Conservation (phyloP, 2,888 invertebrate species). For the Drosophila macrospina region DNA sequence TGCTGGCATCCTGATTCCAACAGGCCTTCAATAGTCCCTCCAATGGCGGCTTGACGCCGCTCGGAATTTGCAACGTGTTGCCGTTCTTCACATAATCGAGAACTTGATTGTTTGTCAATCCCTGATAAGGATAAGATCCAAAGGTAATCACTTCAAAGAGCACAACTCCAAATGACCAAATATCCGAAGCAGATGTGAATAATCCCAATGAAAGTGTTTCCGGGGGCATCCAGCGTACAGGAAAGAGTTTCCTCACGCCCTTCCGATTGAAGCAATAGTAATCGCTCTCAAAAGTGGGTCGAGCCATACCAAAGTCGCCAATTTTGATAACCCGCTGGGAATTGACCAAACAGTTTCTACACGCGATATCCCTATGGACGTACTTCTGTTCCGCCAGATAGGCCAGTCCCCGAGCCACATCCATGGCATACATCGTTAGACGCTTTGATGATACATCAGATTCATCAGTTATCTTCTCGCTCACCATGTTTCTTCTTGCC, state of each 20-base stretch:
- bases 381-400: conserved; percentile 94
- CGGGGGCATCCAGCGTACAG: conserved; percentile 97
- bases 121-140: conserved; percentile 96
- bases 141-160: conserved; percentile 96
- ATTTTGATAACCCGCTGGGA: conserved; percentile 90
- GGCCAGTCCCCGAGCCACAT: conserved; percentile 93
- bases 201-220: conserved; percentile 93
- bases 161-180: conserved; percentile 96
- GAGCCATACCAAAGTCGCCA: conserved; percentile 96
- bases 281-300: conserved; percentile 94
- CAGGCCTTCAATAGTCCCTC: conserved; percentile 93
- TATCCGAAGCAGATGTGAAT: conserved; percentile 94
- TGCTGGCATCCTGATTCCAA: conserved; percentile 90
- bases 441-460: conserved; percentile 91
- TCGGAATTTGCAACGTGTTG: conserved; percentile 90
- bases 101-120: conserved; percentile 93
- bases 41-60: conserved; percentile 92
- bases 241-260: conserved; percentile 89
- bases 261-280: conserved; percentile 95
- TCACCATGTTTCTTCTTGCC: conserved; percentile 93
- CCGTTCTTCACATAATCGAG: conserved; percentile 92
- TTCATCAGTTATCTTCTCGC: conserved; percentile 88
- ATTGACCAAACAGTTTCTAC: conserved; percentile 92
- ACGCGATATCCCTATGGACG: conserved; percentile 95
- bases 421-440: conserved; percentile 94